Conservation (phyloP, 2,113 vertebrate genomes). For the Danionella cerebrum region DNA sequence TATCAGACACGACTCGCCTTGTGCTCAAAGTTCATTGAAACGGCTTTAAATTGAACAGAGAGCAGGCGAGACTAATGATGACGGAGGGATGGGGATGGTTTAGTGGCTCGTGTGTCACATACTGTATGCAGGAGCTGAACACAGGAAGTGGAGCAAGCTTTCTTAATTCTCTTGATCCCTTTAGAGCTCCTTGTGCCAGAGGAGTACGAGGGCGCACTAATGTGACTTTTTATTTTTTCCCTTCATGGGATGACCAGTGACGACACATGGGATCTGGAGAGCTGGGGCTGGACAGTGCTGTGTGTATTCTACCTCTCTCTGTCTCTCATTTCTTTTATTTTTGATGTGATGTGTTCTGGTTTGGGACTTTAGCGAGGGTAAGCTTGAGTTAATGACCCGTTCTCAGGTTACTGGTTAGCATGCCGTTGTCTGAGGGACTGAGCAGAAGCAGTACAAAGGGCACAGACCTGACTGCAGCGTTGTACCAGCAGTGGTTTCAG, state of each 20-base stretch:
- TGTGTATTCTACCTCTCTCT: conserved; percentile 47
- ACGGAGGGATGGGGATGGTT: conserved; percentile 5
- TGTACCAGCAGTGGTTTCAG: no score
- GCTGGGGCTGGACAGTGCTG: conserved; percentile 64
- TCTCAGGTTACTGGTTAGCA: conserved; percentile 9
- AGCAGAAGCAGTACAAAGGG: conserved; percentile 31
- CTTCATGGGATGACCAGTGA: conserved; percentile 48
- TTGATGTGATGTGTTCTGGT: no score
- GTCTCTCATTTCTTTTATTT: not conserved
- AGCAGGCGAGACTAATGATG: not conserved
- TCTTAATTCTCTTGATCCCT: conserved; percentile 33
- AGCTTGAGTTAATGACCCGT: not conserved
- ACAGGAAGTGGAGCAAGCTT: conserved; percentile 24
- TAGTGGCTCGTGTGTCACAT: conserved; percentile 29
- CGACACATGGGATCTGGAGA: conserved; percentile 51
- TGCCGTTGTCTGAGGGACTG: not conserved
- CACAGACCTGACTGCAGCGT: no score
- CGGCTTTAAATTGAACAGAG: not conserved
- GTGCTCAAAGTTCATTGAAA: not conserved
- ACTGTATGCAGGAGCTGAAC: conserved; percentile 47
- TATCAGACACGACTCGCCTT: not conserved
- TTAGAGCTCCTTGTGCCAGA: not conserved
- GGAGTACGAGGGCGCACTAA: not conserved
- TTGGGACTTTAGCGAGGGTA: not conserved
- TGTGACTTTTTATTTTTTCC: conserved; percentile 16